Conservation (phyloP, 2,797 vertebrate genomes). For the Amniataba percoides region DNA sequence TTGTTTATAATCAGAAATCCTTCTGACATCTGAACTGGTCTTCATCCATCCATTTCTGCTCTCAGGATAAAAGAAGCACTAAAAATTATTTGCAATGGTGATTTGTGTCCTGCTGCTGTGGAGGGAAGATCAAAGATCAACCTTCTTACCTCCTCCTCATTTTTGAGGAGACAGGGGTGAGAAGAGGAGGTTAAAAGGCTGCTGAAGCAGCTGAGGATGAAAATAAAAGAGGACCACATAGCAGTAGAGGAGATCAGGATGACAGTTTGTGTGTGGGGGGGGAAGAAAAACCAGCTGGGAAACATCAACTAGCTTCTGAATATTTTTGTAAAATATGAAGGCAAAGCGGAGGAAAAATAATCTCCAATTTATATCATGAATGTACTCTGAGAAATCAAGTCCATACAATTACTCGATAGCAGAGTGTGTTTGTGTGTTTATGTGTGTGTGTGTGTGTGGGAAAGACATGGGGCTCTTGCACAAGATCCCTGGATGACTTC, state of each 20-base stretch:
- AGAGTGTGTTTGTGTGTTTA: neutral
- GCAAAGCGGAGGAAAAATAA: slow-evolving; percentile 46
- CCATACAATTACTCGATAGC: slow-evolving; percentile 56
- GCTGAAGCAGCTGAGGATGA: slow-evolving; percentile 27
- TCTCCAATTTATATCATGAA: slow-evolving; percentile 41
- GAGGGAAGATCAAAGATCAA: slow-evolving; percentile 47
- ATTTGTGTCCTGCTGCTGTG: slow-evolving; percentile 53
- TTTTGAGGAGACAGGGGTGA: too few relatives aligned
- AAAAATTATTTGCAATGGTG: slow-evolving; percentile 55
- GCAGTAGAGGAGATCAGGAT: slow-evolving; percentile 24
- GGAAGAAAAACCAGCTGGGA: slow-evolving; percentile 56
- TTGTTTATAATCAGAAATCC: slow-evolving; percentile 12
- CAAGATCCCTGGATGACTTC: slow-evolving; percentile 70
- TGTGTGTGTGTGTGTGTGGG: slow-evolving; percentile 19
- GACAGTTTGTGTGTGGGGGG: slow-evolving; percentile 52
- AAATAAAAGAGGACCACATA: slow-evolving; percentile 41
- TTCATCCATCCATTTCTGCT: slow-evolving; percentile 34
- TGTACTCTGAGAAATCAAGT: slow-evolving; percentile 47
- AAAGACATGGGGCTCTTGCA: slow-evolving; percentile 32
- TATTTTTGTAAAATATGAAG: slow-evolving; percentile 48
- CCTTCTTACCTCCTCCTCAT: too few relatives aligned
- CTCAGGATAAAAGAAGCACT: slow-evolving; percentile 35
- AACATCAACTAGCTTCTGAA: slow-evolving; percentile 46
- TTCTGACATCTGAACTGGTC: slow-evolving; percentile 52
- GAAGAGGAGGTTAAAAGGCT: slow-evolving; percentile 46